Percentiles rank a stretch among this genome's conserved stretches.
Evolutionary conservation across 2,113 vertebrate genomes (phyloP).

Genomic region (Podocnemis expansa): DNA sequence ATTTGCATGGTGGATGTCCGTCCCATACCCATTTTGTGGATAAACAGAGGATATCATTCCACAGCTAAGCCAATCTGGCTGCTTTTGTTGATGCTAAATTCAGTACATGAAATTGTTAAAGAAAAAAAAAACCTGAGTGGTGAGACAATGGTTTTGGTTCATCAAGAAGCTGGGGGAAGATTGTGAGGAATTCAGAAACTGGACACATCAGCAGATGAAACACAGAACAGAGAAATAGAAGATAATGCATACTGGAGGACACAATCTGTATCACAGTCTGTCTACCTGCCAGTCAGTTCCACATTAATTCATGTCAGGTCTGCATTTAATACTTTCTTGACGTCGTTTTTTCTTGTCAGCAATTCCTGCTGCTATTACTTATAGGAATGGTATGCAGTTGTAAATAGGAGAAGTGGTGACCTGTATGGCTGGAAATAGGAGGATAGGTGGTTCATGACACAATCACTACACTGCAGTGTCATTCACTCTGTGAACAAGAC

Average conservation of each 20-base stretch:
- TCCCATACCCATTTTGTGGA: neutral
- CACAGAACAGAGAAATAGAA: neutral
- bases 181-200: slow-evolving; percentile 3
- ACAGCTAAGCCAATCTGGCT: neutral
- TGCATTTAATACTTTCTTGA: neutral
- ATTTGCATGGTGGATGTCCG: neutral
- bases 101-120: neutral
- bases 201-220: neutral
- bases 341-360: too few relatives aligned
- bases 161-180: neutral
- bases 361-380: neutral
- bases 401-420: slow-evolving; percentile 17
- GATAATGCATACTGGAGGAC: neutral
- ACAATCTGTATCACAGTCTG: neutral
- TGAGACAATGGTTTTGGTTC: neutral
- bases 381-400: slow-evolving; percentile 22
- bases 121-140: neutral
- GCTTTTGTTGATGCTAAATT: neutral
- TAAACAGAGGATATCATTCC: neutral
- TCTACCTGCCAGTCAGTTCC: neutral
- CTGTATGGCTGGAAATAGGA: neutral
- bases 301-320: neutral
- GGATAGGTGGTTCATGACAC: neutral
- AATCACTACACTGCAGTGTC: accelerated
- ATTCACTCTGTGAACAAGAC: too few relatives aligned